A percentile compares a stretch with the other conserved stretches of the same genome.
These are phyloP conservation scores for Lucinisca nassula DNA, from an alignment of 2,888 invertebrate genomes.

Conservation along the genomic window DNA sequence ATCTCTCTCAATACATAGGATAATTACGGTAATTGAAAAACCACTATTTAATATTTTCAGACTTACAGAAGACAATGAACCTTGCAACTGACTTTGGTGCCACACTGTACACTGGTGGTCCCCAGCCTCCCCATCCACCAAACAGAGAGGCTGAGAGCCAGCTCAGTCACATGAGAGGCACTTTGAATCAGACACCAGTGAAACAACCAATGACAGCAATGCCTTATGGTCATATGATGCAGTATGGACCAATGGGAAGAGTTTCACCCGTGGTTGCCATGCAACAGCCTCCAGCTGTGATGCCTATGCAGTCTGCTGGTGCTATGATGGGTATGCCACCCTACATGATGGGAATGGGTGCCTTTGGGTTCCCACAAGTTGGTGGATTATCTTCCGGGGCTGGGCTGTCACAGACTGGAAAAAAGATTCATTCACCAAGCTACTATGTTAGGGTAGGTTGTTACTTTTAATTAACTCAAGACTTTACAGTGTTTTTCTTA, in stretches of 20 bases:
- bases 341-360: constrained; percentile 59
- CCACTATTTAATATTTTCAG: constrained; percentile 88
- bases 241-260: constrained; percentile 61
- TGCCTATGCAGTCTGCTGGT: constrained; percentile 40
- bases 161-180: constrained; percentile 2
- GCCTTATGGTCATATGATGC: constrained; percentile 55
- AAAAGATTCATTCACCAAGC: background rate
- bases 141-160: constrained; percentile 3
- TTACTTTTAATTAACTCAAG: too few species aligned
- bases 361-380: background rate
- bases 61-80: constrained; percentile 92
- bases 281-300: constrained; percentile 50
- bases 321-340: constrained; percentile 42
- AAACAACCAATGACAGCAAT: constrained; percentile 45
- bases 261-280: constrained; percentile 2
- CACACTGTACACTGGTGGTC: background rate
- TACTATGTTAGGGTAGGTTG: background rate
- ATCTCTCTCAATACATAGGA: too few species aligned
- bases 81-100: constrained; percentile 66
- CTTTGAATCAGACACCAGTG: constrained; percentile 19
- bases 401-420: background rate
- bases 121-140: constrained; percentile 6
- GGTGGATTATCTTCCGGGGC: background rate
- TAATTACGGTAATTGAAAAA: too few species aligned
- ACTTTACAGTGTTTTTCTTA: too few species aligned